phyloP scores from a whole-genome alignment of 1,140 invertebrate species.

The Elymnias hypermnestra region DNA sequence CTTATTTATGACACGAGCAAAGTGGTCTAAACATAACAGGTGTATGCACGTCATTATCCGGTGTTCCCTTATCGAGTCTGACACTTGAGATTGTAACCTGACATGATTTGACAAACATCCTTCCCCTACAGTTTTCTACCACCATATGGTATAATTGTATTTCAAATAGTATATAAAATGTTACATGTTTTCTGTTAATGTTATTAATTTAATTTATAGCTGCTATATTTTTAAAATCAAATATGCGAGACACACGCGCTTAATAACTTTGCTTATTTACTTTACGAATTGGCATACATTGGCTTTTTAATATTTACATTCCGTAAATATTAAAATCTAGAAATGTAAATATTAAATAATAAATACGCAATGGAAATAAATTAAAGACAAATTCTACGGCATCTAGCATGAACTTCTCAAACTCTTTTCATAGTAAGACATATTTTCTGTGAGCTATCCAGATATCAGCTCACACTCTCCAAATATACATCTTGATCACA shows the following conservation, averaged over 20 bases:
- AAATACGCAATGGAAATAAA: too few relatives aligned
- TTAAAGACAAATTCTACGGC: too few relatives aligned
- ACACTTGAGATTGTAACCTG: slow-evolving; percentile 22
- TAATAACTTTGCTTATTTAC: too few relatives aligned
- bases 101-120: slow-evolving; percentile 23
- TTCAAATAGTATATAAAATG: slow-evolving; percentile 1
- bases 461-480: too few relatives aligned
- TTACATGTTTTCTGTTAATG: background rate
- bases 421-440: too few relatives aligned
- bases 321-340: too few relatives aligned
- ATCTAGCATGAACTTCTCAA: too few relatives aligned
- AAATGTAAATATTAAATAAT: too few relatives aligned
- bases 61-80: slow-evolving; percentile 17
- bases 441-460: too few relatives aligned
- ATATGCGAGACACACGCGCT: background rate
- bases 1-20: background rate
- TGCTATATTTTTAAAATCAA: background rate
- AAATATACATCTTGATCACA: too few relatives aligned
- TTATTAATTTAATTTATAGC: background rate
- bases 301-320: too few relatives aligned
- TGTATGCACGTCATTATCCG: slow-evolving; percentile 12
- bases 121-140: slow-evolving; percentile 8
- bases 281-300: too few relatives aligned
- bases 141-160: slow-evolving; percentile 26
- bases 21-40: slow-evolving; percentile 14